Percentiles rank a stretch among this genome's conserved stretches.
Evolutionary conservation across 2,888 invertebrate species (phyloP).

Genomic region (Phragmatobia fuliginosa): DNA sequence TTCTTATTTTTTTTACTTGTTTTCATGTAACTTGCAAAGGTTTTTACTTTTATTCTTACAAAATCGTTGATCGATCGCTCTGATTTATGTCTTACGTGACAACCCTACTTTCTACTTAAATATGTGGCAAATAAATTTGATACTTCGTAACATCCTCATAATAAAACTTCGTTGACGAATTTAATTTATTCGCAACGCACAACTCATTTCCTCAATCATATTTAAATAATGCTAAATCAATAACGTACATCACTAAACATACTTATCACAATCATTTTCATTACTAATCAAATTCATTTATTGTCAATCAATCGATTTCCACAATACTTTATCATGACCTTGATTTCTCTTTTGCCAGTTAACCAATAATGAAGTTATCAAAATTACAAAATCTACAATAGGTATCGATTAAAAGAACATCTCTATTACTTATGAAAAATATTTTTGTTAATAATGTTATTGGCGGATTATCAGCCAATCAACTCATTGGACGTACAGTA

Average conservation of each 20-base stretch:
- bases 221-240: neutral
- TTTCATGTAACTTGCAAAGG: conserved; percentile 48
- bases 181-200: neutral
- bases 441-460: neutral
- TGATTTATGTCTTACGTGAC: conserved; percentile 18
- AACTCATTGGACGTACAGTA: conserved; percentile 12
- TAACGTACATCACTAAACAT: neutral
- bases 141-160: neutral
- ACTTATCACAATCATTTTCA: neutral
- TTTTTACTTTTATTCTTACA: conserved; percentile 50
- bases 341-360: conserved; percentile 35
- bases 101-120: neutral
- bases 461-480: conserved; percentile 13
- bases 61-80: conserved; percentile 26
- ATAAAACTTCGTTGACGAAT: neutral
- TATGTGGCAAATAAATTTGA: neutral
- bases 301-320: conserved; percentile 20
- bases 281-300: conserved; percentile 5
- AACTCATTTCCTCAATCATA: neutral
- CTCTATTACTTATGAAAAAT: too few species aligned
- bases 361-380: conserved; percentile 28
- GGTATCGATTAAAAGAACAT: neutral
- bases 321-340: conserved; percentile 28
- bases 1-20: conserved; percentile 27
- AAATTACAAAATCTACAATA: neutral